Base-by-base conservation (phyloP, 2,113 vertebrate genomes). In the Hemibagrus wyckioides region DNA sequence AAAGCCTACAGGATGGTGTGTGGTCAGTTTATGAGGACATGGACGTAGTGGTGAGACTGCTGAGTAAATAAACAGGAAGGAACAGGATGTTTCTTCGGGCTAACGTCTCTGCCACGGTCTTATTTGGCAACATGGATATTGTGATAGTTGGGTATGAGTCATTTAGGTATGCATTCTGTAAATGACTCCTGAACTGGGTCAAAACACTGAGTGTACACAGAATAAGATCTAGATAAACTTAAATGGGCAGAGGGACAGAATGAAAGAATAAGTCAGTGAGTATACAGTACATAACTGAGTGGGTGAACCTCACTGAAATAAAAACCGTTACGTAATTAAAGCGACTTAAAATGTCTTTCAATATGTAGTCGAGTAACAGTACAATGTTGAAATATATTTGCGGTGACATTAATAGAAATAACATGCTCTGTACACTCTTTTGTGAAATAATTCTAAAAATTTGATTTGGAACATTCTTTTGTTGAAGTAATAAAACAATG, bases 11-110 rank as follows among this genome's bases (percentile, higher is more conserved):
- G 39, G 54, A 87, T 30, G 54, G 39, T 3, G 21, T 86, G 75
- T 39, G 75, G 75, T 79, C 76, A 86, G 59, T 67, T 59, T 86
- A 11, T 36, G 30, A 65, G 84, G 44, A 85, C 50, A 50, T 80
- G 75, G 75, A 79, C 19, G 28, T 52, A 36, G 61, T 6, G 17
- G 57, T 86, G 75, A 67, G 73, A 56, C 67, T 84, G 84, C 39
- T 52, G n/a, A 80, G 65, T 39, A 54, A 21, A 67, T 30, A 54
- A 65, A 65, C 76, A 86, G 59, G 76, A 80, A 67, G 50, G 48
- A 17, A 80, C 76, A 63, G 19, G 56, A 52, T 83, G 67, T 80
- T 86, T 67, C 33, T 41, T 56, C 2, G 11, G 76, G 33, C 33
- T 25, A 33, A 80, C 17, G 11, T 61, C 73, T 65, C 41, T 63